Evolutionary conservation across 92 coral and sea anemone genomes (phyloP).

Genomic region (Desmophyllum pertusum): DNA sequence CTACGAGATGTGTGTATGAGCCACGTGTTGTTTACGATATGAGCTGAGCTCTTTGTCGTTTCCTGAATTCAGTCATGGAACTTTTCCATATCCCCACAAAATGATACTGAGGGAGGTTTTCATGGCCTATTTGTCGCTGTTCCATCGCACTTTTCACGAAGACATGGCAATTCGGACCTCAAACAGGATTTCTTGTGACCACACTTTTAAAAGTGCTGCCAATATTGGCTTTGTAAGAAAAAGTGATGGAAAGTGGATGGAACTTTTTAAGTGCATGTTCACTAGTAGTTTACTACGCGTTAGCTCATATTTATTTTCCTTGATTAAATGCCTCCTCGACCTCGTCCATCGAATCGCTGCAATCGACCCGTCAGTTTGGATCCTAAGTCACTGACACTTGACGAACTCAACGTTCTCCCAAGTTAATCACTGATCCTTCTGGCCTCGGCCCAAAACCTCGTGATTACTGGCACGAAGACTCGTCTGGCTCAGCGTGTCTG

Average conservation of each 20-base stretch:
- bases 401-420: conserved; percentile 7
- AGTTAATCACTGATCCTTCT: too few relatives aligned
- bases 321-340: conserved; percentile 18
- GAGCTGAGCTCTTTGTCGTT: too few relatives aligned
- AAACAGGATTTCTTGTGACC: conserved; percentile 46
- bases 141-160: background rate
- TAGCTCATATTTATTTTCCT: background rate
- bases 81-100: conserved; percentile 39
- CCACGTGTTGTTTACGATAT: conserved; percentile 28
- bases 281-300: too few relatives aligned
- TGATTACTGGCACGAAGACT: background rate
- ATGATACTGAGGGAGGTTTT: conserved; percentile 11
- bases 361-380: conserved; percentile 8
- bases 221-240: conserved; percentile 41
- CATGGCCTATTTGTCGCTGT: conserved; percentile 8
- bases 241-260: conserved; percentile 38
- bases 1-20: background rate
- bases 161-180: conserved; percentile 25
- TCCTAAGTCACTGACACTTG: conserved; percentile 1
- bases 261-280: conserved; percentile 32
- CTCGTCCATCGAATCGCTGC: conserved; percentile 11
- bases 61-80: conserved; percentile 14
- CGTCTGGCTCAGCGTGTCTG: background rate
- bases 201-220: conserved; percentile 52
- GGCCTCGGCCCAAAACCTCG: background rate